Evolutionary conservation across 2,797 vertebrate genomes (phyloP), one percentile per base, ranked within the genome.

Genomic region (Semaprochilodus insignis): DNA sequence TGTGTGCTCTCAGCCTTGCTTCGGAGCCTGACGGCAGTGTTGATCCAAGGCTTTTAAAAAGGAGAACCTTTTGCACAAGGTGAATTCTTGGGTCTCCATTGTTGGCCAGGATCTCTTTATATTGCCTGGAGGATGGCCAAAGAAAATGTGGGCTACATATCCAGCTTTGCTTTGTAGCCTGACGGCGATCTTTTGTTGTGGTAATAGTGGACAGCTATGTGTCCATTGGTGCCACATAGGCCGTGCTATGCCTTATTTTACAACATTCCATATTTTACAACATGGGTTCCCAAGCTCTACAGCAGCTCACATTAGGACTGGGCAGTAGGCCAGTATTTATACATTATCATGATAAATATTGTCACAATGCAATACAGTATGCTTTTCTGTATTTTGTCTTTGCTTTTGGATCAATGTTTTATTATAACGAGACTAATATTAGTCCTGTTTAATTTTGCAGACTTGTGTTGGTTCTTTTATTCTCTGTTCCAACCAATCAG

Each of bases 161-260:
- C 34, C 72, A 51, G 59, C 60, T 72, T 81, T 74, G 78, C 84
- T 74, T 67, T n/a, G 63, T 60, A 84, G 74, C 71, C 83, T 65
- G 44, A 36, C 31, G 63, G 71, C 73, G 66, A 65, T 25, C 77
- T 83, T 80, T 81, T 71, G 80, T 84, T 83, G 73, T 88, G 91
- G 90, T 85, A 89, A 89, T 88, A 85, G 79, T 90, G 90, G 87
- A 92, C 88, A 86, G 90, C 86, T 84, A n/a, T n/a, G n/a, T 85
- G 74, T 82, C 77, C 90, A 85, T 86, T 89, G 31, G 31, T 31
- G 3, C 31, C 31, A 31, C 31, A 3, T 31, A 31, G 31, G 31
- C 31, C 31, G 3, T 1, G 31, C 31, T 31, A 31, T 31, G 31
- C 31, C 31, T 31, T 31, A 31, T 31, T 31, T 31, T 31, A 31